phyloP scores from a whole-genome alignment of 2,113 vertebrate species.

The Eurystomus gularis region DNA sequence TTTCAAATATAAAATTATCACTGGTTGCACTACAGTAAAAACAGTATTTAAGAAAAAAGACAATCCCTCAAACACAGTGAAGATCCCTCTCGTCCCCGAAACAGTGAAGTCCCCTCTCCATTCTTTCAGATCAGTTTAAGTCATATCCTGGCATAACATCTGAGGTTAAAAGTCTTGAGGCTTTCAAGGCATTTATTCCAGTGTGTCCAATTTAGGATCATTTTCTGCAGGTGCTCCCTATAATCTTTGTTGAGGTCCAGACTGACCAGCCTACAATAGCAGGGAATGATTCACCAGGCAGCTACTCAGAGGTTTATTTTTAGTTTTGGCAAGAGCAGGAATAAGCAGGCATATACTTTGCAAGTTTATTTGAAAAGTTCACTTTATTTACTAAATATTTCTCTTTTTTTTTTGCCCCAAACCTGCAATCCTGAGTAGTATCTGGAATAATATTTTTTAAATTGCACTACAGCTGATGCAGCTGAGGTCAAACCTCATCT shows the following conservation, averaged over 20 bases:
- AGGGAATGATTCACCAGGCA: constrained; percentile 53
- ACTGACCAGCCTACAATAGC: constrained; percentile 31
- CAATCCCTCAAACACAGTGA: background rate
- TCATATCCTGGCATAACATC: background rate
- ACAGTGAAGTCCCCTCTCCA: background rate
- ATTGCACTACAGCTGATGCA: background rate
- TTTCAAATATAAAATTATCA: background rate
- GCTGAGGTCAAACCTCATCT: background rate
- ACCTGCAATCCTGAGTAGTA: background rate
- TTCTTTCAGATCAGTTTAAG: background rate
- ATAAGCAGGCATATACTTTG: constrained; percentile 17
- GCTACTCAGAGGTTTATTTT: constrained; percentile 35
- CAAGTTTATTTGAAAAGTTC: constrained; percentile 29
- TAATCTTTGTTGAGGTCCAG: constrained; percentile 40
- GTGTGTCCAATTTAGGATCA: background rate
- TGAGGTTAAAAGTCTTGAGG: background rate
- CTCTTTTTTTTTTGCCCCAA: background rate
- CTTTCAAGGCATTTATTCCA: constrained; percentile 22
- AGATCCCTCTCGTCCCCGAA: background rate
- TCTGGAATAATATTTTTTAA: background rate
- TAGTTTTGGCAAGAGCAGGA: constrained; percentile 10
- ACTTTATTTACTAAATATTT: background rate
- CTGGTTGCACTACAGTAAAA: background rate
- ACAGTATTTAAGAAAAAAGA: background rate
- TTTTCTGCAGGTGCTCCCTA: constrained; percentile 48